phyloP scores from a whole-genome alignment of 2,113 vertebrate genomes.

The Heterotis niloticus region DNA sequence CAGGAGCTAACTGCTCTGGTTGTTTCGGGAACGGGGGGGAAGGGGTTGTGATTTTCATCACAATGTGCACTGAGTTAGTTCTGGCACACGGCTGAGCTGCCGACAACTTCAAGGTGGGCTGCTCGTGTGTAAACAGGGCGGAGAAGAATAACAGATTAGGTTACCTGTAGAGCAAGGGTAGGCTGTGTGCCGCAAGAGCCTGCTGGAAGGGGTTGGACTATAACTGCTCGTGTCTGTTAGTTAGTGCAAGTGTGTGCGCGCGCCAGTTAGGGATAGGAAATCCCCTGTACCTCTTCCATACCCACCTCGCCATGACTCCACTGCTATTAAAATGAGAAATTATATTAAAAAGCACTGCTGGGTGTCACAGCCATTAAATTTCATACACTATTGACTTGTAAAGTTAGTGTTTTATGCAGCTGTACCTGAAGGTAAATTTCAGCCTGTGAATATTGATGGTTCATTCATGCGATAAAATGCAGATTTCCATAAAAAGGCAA shows the following conservation, averaged over 20 bases:
- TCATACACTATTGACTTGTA: too few relatives aligned
- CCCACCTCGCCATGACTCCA: too few relatives aligned
- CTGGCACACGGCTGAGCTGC: conserved; percentile 1
- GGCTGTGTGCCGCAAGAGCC: neutral
- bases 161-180: neutral
- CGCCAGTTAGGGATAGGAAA: neutral
- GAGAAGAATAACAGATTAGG: conserved; percentile 24
- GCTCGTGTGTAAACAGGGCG: conserved; percentile 7
- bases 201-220: neutral
- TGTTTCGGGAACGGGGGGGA: neutral
- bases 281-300: neutral
- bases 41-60: neutral
- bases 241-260: neutral
- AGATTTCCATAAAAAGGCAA: too few relatives aligned
- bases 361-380: too few relatives aligned
- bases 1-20: conserved; percentile 1
- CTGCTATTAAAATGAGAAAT: too few relatives aligned
- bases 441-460: too few relatives aligned
- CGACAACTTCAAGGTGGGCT: conserved; percentile 6
- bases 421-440: too few relatives aligned
- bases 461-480: too few relatives aligned
- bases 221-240: neutral
- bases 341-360: too few relatives aligned
- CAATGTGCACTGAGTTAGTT: neutral
- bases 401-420: too few relatives aligned